A percentile compares a stretch with the other conserved stretches of the same genome.
Evolutionary conservation across 2,797 vertebrate genomes (phyloP).

Genomic region (Coregonus suidteri): DNA sequence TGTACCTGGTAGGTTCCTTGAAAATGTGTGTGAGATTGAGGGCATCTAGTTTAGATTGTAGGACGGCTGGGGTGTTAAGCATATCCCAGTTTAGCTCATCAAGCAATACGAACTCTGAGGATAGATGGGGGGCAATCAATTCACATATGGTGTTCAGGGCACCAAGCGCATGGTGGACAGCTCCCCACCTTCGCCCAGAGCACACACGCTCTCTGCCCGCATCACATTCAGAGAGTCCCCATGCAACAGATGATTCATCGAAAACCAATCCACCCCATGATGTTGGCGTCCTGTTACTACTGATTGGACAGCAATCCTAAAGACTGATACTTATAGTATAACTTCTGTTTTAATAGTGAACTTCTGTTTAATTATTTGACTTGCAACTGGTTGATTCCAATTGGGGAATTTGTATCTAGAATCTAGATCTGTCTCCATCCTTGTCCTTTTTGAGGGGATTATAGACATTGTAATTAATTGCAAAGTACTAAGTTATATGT

Average conservation of each 20-base stretch:
- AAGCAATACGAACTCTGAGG: no score
- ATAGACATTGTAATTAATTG: no score
- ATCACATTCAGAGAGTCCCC: not conserved
- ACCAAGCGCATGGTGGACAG: not conserved
- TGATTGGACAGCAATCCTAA: not conserved
- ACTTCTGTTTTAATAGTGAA: not conserved
- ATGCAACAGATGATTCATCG: not conserved
- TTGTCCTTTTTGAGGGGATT: no score
- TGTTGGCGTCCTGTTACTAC: not conserved
- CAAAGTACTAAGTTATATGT: not conserved
- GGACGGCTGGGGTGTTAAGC: no score
- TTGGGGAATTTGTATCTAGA: slow-evolving; percentile 1
- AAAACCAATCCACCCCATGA: not conserved
- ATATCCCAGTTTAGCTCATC: no score
- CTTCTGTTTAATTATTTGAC: not conserved
- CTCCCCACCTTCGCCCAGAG: not conserved
- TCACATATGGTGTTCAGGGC: slow-evolving; percentile 14
- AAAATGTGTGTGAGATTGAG: no score
- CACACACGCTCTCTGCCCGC: not conserved
- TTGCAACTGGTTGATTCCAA: not conserved
- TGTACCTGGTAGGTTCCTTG: no score
- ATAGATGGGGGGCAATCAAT: no score
- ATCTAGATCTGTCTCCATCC: not conserved
- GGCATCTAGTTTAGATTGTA: no score
- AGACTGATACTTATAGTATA: not conserved